phyloP scores from a whole-genome alignment of 1,140 invertebrate genomes.

The Zaprionus capensis region DNA sequence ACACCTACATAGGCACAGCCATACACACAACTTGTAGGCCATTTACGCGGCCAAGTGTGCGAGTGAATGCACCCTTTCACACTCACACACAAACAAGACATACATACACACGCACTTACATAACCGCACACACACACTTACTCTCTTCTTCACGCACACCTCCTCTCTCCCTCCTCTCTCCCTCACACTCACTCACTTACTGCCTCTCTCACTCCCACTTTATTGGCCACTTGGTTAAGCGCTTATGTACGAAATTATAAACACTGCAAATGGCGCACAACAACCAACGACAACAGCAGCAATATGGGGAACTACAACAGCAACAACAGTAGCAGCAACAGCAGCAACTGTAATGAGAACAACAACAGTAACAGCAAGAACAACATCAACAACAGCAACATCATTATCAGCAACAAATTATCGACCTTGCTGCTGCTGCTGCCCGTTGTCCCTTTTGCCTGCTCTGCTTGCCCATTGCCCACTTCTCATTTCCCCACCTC shows the following conservation, averaged over 20 bases:
- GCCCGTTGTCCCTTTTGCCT: not conserved
- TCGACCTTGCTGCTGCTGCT: constrained; percentile 60
- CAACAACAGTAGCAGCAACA: constrained; percentile 62
- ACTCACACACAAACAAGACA: not conserved
- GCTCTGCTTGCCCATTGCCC: not conserved
- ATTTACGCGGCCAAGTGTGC: not conserved
- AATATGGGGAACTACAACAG: not conserved
- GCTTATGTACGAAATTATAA: constrained; percentile 70
- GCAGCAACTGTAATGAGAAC: not conserved
- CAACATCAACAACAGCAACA: constrained; percentile 22
- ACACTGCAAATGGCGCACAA: constrained; percentile 58
- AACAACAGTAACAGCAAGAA: constrained; percentile 10
- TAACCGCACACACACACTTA: not conserved
- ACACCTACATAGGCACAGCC: not conserved
- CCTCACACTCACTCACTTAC: not conserved
- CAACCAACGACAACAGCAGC: not conserved
- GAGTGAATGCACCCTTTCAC: not conserved
- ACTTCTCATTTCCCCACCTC: not conserved
- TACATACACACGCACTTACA: not conserved
- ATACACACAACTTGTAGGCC: not conserved
- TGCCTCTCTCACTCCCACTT: not conserved
- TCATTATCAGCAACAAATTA: constrained; percentile 78
- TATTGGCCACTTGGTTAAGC: constrained; percentile 60
- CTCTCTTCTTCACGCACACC: not conserved
- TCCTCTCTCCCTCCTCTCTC: not conserved